Conservation (phyloP, 2,888 invertebrate genomes). For the Ophonus ardosiacus region DNA sequence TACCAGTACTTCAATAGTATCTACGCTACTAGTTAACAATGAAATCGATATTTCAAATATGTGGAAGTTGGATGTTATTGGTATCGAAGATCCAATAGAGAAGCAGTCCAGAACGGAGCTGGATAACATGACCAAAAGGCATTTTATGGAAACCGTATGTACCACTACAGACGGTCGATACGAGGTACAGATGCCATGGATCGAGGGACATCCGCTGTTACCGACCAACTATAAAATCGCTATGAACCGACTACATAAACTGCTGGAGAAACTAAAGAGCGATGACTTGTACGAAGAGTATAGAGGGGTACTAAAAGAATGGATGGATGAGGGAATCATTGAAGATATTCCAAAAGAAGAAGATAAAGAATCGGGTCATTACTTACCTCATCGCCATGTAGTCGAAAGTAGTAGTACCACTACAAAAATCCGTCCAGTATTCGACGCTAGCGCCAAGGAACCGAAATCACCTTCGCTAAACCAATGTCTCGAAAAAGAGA, state of each 20-base stretch:
- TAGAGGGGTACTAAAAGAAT: constrained; percentile 67
- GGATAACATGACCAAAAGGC: neutral
- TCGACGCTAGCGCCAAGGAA: too few species aligned
- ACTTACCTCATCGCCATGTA: too few species aligned
- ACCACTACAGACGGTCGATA: constrained; percentile 66
- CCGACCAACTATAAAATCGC: constrained; percentile 65
- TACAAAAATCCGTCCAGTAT: too few species aligned
- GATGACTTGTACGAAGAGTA: neutral
- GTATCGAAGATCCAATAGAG: neutral
- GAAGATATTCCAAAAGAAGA: constrained; percentile 65
- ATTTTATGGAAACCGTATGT: neutral
- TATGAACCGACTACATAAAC: constrained; percentile 52
- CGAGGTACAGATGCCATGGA: constrained; percentile 68
- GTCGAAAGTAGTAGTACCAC: too few species aligned
- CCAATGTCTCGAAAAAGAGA: too few species aligned
- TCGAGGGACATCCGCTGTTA: constrained; percentile 66
- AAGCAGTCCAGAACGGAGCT: neutral
- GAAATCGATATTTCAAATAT: neutral
- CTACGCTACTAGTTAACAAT: too few species aligned
- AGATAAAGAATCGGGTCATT: too few species aligned
- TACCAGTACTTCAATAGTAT: too few species aligned
- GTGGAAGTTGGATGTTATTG: neutral
- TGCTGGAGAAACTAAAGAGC: constrained; percentile 57
- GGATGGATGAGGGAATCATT: constrained; percentile 66
- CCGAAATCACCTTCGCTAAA: too few species aligned